phyloP scores from a whole-genome alignment of 2,888 invertebrate species.

The Euphydryas editha region DNA sequence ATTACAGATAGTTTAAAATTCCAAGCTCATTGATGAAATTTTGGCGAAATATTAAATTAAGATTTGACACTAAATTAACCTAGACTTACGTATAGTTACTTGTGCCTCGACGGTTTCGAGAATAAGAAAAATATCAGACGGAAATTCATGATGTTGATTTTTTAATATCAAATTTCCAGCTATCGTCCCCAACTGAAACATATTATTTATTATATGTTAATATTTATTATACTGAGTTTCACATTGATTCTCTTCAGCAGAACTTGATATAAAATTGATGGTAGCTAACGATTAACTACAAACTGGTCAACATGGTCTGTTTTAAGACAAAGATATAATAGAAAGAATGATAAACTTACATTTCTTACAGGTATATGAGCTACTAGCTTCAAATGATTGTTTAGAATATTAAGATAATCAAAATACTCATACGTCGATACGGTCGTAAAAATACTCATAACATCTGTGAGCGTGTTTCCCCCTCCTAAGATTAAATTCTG shows the following conservation, averaged over 20 bases:
- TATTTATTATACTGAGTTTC: background rate
- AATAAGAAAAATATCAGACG: constrained; percentile 86
- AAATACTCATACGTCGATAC: constrained; percentile 72
- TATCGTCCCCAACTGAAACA: constrained; percentile 82
- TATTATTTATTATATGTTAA: background rate
- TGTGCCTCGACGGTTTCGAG: constrained; percentile 80
- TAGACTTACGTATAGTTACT: constrained; percentile 75
- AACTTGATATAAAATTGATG: no score
- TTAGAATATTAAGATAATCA: constrained; percentile 83
- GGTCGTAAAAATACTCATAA: constrained; percentile 77
- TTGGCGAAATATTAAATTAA: no score
- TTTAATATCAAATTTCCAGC: constrained; percentile 88
- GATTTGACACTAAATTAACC: no score
- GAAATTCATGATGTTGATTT: constrained; percentile 83
- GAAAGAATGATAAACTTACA: constrained; percentile 69
- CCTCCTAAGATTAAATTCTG: constrained; percentile 83
- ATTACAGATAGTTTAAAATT: no score
- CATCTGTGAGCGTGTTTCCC: constrained; percentile 82
- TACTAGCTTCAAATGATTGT: constrained; percentile 86
- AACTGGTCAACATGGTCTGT: no score
- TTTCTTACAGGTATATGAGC: constrained; percentile 90
- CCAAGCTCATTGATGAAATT: no score
- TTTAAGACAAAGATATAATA: background rate
- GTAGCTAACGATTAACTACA: no score
- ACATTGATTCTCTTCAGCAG: no score